phyloP scores from a whole-genome alignment of 1,140 invertebrate genomes.

The Oreohelix idahoensis region DNA sequence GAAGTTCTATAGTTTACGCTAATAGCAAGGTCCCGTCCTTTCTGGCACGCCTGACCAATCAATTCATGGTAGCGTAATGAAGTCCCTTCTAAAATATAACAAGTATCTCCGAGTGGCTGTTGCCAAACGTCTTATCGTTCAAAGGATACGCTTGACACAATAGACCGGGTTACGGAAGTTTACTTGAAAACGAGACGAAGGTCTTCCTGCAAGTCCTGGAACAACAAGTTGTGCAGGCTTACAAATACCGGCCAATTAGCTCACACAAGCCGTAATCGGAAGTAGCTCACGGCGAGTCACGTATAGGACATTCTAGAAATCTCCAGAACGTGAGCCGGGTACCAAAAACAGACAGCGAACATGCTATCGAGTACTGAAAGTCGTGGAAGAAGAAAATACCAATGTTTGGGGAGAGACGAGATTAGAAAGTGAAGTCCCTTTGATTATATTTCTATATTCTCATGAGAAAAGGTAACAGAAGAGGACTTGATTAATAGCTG shows the following conservation, averaged over 20 bases:
- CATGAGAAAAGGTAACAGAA: too few relatives aligned
- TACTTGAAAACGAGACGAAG: conserved; percentile 3
- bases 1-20: neutral
- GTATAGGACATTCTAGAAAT: neutral
- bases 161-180: neutral
- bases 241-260: conserved; percentile 4
- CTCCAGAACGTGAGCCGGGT: conserved; percentile 4
- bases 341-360: neutral
- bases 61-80: neutral
- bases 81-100: conserved; percentile 7
- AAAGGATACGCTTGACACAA: conserved; percentile 11
- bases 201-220: conserved; percentile 7
- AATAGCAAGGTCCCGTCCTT: neutral
- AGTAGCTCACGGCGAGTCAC: neutral
- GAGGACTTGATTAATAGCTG: too few relatives aligned
- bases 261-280: neutral
- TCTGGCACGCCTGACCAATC: neutral
- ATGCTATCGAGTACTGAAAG: neutral
- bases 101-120: neutral
- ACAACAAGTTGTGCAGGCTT: conserved; percentile 11
- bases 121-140: neutral
- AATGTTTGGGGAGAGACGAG: neutral
- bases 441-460: neutral
- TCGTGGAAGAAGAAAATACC: neutral
- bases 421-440: neutral